These are phyloP conservation scores for Tribolium madens DNA, from an alignment of 1,140 invertebrate genomes.

Conservation along the genomic window DNA sequence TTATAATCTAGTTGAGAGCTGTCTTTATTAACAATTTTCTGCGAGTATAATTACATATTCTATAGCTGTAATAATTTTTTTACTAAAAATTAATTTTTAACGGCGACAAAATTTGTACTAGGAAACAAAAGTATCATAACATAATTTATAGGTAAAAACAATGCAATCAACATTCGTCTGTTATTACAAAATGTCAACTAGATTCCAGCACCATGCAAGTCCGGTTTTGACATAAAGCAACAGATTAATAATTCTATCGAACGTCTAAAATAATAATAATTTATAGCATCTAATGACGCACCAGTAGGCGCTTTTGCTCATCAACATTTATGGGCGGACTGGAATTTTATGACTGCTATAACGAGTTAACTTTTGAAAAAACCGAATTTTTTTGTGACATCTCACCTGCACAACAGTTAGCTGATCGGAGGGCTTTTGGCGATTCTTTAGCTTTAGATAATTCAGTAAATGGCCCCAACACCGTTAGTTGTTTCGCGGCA, in stretches of 20 bases:
- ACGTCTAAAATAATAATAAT: conserved; percentile 28
- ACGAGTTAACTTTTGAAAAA: neutral
- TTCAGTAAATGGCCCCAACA: conserved; percentile 4
- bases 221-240: conserved; percentile 17
- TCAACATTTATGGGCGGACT: conserved; percentile 4
- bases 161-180: neutral
- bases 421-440: neutral
- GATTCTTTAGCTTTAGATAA: neutral
- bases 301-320: neutral
- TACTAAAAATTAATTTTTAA: no score
- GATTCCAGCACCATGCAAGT: neutral
- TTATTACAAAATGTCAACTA: neutral
- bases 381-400: neutral
- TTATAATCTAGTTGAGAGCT: neutral
- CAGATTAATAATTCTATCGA: conserved; percentile 11
- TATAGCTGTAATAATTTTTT: no score
- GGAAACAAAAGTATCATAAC: no score
- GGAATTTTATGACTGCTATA: conserved; percentile 2
- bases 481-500: neutral
- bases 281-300: conserved; percentile 23
- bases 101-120: no score
- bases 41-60: no score
- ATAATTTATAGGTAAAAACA: no score
- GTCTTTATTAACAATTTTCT: neutral
- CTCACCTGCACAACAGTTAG: conserved; percentile 1